A percentile compares a stretch with the other conserved stretches of the same genome.
phyloP scores from a whole-genome alignment of 2,888 invertebrate species.

The Osedax frankpressi region DNA sequence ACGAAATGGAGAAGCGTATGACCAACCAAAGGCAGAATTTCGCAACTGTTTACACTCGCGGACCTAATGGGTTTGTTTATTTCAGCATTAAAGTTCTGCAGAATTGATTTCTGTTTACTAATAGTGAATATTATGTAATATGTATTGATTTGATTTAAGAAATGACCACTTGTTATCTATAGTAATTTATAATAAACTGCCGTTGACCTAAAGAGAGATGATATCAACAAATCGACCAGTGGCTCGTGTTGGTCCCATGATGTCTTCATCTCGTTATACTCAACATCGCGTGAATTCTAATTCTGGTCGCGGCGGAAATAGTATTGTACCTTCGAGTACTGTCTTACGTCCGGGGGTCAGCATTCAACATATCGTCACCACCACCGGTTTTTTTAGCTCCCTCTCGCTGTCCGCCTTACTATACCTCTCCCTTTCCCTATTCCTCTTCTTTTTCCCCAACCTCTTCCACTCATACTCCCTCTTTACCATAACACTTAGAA shows the following conservation, averaged over 20 bases:
- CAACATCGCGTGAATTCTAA: slow-evolving; percentile 27
- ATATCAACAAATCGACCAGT: slow-evolving; percentile 44
- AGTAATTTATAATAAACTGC: too few relatives aligned
- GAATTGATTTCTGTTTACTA: too few relatives aligned
- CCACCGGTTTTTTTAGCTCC: slow-evolving; percentile 52
- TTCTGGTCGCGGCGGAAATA: not conserved
- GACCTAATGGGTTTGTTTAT: not conserved
- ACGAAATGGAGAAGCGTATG: slow-evolving; percentile 77
- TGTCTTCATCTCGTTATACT: slow-evolving; percentile 48
- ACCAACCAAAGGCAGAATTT: slow-evolving; percentile 40
- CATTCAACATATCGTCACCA: slow-evolving; percentile 83
- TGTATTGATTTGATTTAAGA: too few relatives aligned
- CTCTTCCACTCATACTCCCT: too few relatives aligned
- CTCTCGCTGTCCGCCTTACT: too few relatives aligned
- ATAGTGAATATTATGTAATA: too few relatives aligned
- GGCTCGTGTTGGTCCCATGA: slow-evolving; percentile 67
- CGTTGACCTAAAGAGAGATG: slow-evolving; percentile 5
- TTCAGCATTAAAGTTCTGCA: too few relatives aligned
- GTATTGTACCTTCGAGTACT: slow-evolving; percentile 48
- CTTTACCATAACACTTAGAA: too few relatives aligned
- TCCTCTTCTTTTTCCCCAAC: too few relatives aligned
- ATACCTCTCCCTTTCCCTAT: too few relatives aligned
- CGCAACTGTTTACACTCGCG: slow-evolving; percentile 36
- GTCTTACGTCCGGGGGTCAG: slow-evolving; percentile 68
- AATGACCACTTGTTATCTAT: too few relatives aligned